A percentile compares a stretch with the other conserved stretches of the same genome.
Evolutionary conservation across 1,140 invertebrate genomes (phyloP).

Genomic region (Metopolophium dirhodum): DNA sequence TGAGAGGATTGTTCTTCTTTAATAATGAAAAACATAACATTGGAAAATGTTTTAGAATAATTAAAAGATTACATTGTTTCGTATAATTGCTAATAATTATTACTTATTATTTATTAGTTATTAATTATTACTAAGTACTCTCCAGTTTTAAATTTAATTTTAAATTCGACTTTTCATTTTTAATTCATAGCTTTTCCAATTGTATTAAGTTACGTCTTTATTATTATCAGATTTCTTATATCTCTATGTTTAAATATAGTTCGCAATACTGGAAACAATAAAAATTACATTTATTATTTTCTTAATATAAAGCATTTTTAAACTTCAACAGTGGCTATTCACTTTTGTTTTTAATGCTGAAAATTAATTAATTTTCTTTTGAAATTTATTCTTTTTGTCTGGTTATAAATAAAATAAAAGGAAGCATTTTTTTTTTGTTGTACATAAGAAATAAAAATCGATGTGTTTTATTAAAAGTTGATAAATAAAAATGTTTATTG

Average conservation of each 20-base stretch:
- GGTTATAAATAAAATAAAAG: no score
- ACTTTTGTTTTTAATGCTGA: no score
- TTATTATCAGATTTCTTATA: no score
- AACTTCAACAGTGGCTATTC: no score
- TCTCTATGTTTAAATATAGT: no score
- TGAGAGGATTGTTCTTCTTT: not conserved
- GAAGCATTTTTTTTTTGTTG: not conserved
- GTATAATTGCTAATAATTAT: not conserved
- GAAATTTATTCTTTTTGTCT: no score
- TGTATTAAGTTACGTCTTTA: no score
- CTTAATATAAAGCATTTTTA: no score
- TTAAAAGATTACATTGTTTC: not conserved
- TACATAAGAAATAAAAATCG: not conserved
- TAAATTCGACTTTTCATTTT: not conserved
- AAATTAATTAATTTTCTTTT: no score
- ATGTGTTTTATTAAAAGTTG: not conserved
- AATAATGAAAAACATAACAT: not conserved
- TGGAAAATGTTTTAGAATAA: not conserved
- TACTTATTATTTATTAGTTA: not conserved
- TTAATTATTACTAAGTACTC: not conserved
- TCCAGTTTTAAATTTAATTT: not conserved
- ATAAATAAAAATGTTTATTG: not conserved
- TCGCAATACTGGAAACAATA: no score
- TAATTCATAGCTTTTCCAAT: not conserved
- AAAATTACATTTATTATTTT: no score